A percentile compares a stretch with the other conserved stretches of the same genome.
Evolutionary conservation across 2,888 invertebrate species (phyloP).

Genomic region (Phalera bucephala): DNA sequence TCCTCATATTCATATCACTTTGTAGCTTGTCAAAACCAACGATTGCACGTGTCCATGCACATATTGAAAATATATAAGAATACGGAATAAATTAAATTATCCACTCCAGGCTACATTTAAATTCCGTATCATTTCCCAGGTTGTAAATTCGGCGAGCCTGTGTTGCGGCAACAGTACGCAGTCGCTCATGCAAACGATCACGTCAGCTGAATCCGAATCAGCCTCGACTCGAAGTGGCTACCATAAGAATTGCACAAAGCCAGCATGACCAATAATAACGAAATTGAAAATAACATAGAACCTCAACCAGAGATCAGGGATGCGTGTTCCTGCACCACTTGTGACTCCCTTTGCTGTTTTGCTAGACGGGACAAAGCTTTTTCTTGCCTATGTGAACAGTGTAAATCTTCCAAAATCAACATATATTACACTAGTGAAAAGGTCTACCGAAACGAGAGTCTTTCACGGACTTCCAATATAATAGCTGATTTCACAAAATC

Average conservation of each 20-base stretch:
- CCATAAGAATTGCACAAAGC: constrained; percentile 26
- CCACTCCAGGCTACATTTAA: not conserved
- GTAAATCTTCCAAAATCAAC: constrained; percentile 26
- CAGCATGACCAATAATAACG: constrained; percentile 14
- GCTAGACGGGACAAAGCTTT: constrained; percentile 18
- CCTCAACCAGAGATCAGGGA: constrained; percentile 2
- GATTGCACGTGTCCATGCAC: too few relatives aligned
- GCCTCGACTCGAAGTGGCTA: not conserved
- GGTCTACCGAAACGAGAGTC: not conserved
- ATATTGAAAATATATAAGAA: too few relatives aligned
- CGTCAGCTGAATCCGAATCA: constrained; percentile 2
- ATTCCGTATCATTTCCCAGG: constrained; percentile 22
- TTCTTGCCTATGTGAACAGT: constrained; percentile 24
- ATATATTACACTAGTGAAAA: constrained; percentile 18
- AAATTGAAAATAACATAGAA: constrained; percentile 7
- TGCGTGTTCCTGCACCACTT: constrained; percentile 49
- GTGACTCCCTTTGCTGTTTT: constrained; percentile 43
- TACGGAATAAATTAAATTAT: not conserved
- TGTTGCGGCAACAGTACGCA: constrained; percentile 26
- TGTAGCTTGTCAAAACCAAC: too few relatives aligned
- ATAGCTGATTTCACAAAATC: constrained; percentile 3
- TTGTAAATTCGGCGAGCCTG: constrained; percentile 26
- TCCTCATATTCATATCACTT: too few relatives aligned
- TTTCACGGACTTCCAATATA: not conserved
- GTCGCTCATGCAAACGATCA: constrained; percentile 8